Percentiles rank a stretch among this genome's conserved stretches.
Conservation (phyloP, 1,140 invertebrate species). For the Luehdorfia chinensis region DNA sequence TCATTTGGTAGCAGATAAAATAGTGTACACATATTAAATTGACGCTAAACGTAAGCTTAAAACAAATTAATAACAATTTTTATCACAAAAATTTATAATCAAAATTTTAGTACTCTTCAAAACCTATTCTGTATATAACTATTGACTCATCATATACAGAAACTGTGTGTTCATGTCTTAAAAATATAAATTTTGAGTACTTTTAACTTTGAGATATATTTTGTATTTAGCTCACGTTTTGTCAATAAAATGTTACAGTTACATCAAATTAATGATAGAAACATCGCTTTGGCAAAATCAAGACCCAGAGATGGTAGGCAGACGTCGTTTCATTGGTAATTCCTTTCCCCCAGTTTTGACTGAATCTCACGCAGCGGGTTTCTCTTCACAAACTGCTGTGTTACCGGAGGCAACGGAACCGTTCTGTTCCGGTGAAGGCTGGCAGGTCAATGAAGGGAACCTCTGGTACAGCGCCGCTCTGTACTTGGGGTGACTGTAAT, state of each 20-base stretch:
- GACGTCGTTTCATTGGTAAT: too few relatives aligned
- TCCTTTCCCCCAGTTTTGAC: too few relatives aligned
- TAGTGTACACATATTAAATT: background rate
- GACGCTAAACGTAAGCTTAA: background rate
- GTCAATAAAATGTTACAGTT: too few relatives aligned
- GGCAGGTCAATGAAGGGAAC: constrained; percentile 79
- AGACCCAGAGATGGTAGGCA: too few relatives aligned
- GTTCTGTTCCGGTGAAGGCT: constrained; percentile 72
- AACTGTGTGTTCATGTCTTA: too few relatives aligned
- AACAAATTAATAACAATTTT: background rate
- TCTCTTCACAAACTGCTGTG: constrained; percentile 77
- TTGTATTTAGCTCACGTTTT: too few relatives aligned
- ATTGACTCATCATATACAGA: too few relatives aligned
- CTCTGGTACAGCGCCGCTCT: constrained; percentile 80
- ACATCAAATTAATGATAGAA: too few relatives aligned
- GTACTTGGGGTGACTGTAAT: constrained; percentile 81
- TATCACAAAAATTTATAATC: background rate
- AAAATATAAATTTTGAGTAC: too few relatives aligned
- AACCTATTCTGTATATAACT: background rate
- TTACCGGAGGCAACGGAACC: constrained; percentile 78
- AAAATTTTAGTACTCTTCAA: background rate
- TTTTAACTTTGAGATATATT: too few relatives aligned
- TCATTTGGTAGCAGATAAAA: background rate
- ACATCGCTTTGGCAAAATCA: too few relatives aligned
- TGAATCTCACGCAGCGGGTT: constrained; percentile 78